phyloP scores from a whole-genome alignment of 2,888 invertebrate genomes.

The Cheilosia impressa region DNA sequence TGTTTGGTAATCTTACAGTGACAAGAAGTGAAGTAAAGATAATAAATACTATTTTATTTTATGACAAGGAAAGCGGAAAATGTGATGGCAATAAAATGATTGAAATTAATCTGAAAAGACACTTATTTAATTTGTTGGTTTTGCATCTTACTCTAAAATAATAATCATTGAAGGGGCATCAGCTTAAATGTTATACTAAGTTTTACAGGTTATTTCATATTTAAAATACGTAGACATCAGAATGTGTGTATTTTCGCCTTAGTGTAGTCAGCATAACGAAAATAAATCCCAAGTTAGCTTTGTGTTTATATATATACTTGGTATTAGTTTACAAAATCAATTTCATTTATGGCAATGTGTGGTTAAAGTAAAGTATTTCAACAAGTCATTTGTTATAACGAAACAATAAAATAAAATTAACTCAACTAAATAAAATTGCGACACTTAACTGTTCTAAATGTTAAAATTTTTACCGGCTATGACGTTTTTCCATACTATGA shows the following conservation, averaged over 20 bases:
- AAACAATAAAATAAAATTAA: constrained; percentile 2
- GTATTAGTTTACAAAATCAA: background rate
- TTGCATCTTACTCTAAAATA: background rate
- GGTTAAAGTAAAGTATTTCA: constrained; percentile 14
- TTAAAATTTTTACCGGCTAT: background rate
- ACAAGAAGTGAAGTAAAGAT: constrained; percentile 11
- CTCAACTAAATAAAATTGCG: background rate
- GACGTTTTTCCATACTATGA: background rate
- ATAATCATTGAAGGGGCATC: constrained; percentile 23
- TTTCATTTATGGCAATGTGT: constrained; percentile 19
- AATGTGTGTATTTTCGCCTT: background rate
- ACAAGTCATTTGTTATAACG: background rate
- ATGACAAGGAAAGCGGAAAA: constrained; percentile 35
- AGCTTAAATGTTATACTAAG: constrained; percentile 28
- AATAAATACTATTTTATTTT: no score
- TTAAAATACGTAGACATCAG: background rate
- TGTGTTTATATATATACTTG: background rate
- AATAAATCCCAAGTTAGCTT: background rate
- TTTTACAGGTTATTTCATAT: background rate
- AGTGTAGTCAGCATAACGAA: background rate
- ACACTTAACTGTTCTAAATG: background rate
- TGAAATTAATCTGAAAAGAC: constrained; percentile 6
- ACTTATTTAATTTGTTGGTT: background rate
- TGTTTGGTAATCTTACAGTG: constrained; percentile 41
- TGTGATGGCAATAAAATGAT: constrained; percentile 12